Percentiles rank a stretch among this genome's conserved stretches.
Conservation (phyloP, 2,113 vertebrate genomes). For the Ammodytes marinus region DNA sequence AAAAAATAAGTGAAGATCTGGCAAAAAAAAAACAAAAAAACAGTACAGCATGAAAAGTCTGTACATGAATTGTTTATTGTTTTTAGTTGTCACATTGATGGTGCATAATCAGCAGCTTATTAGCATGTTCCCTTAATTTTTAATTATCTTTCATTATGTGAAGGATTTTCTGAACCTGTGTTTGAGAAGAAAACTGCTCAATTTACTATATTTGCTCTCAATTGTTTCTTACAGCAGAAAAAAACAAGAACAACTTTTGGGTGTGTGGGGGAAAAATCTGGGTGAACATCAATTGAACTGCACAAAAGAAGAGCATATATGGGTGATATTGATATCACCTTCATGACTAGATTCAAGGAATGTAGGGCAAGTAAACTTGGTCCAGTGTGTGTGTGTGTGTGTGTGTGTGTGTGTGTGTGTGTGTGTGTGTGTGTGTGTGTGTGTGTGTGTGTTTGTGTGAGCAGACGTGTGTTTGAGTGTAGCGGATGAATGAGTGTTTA, state of each 20-base stretch:
- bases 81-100: background rate
- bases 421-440: background rate
- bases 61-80: background rate
- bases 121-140: background rate
- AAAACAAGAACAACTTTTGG: background rate
- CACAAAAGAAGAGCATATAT: background rate
- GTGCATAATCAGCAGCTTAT: background rate
- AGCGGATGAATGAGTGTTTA: conserved; percentile 65
- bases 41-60: background rate
- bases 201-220: background rate
- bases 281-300: background rate
- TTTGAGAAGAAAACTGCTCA: background rate
- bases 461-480: conserved; percentile 34
- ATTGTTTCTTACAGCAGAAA: background rate
- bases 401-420: conserved; percentile 4
- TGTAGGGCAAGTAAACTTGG: background rate
- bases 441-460: conserved; percentile 25
- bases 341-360: background rate
- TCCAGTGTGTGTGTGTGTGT: background rate
- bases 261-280: background rate
- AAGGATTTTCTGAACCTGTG: background rate
- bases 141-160: background rate
- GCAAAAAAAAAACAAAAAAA: background rate
- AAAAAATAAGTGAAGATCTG: background rate
- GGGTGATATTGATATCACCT: background rate